Evolutionary conservation across 2,113 vertebrate genomes (phyloP), one percentile per base, ranked within the genome.

Genomic region (Apistogramma diplotaenia): DNA sequence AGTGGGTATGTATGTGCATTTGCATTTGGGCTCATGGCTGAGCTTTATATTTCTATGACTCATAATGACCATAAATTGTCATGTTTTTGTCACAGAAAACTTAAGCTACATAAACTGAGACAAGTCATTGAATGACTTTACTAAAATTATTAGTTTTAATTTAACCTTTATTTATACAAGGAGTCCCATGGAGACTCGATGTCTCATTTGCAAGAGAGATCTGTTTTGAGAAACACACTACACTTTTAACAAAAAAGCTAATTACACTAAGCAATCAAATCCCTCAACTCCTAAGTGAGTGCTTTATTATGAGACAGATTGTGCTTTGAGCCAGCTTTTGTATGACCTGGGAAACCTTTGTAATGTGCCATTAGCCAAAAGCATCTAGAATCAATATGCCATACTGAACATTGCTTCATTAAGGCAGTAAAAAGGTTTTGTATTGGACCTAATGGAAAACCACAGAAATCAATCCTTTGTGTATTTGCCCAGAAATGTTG

Each of bases 331-430:
- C 61, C 83, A 40, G 72, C 35, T 60, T 18, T 49, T 10, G 6
- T 29, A 49, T 49, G 43, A 29, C n/a, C 23, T 81, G 31, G 79
- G 49, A 74, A 89, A 49, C 43, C 74, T 60, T 75, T 65, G 35
- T 70, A n/a, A 79, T 37, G 31, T 43, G 10, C 73, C 65, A 89
- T 90, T 85, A 90, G 61, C 25, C 27, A 78, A 58, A 85, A 81
- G 82, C 75, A 75, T 40, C 57, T n/a, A 15, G n/a, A 87, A 82
- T 89, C 87, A 88, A 84, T 84, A 82, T 11, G 16, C 43, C 61
- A 25, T 8, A 10, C 46, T 78, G 19, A 67, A 58, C 46, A 56
- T 5, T 31, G 56, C 40, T 16, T 70, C 21, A 74, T 1, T 4
- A 46, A 55, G 12, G 46, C 5, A 1, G 56, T 51, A n/a, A 53